Base-by-base conservation (phyloP, 1,140 invertebrate species). In the Hycleus phaleratus region DNA sequence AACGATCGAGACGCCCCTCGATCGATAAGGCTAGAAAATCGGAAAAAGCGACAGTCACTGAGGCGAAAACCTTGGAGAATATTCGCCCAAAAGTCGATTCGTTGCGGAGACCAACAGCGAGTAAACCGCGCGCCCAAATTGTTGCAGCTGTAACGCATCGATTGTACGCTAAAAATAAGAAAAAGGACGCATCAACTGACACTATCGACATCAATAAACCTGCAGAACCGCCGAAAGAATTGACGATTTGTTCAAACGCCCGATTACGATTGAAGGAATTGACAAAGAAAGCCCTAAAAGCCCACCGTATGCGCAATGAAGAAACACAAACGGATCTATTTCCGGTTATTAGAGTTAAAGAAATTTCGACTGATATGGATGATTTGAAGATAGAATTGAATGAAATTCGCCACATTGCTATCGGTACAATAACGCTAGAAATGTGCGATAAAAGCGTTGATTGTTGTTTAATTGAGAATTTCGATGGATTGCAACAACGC, bases 101-200 rank as follows among this genome's bases (percentile, higher is more conserved):
- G 6, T 54, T 54, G 9, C 59, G 63, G 45, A 67, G 60, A 52
- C 12, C 49, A 4, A n/a, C 47, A 8, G 24, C 48, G 0, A 7
- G 6, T 6, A 67, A 68, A 57, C 66, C 69, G 9, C 49, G 83
- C 64, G 79, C 83, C 4, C 81, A 85, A 69, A 85, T 85, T 44
- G 82, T 86, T 10, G 83, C 83, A 8, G 83, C 83, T 0, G 85
- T 86, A 2, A 86, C 85, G 0, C 79, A 82, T 64, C 74, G 85
- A 58, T 69, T 85, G n/a, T 86, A 85, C 66, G 80, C 78, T 59
- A 71, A 69, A 61, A 73, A 79, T 26, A 85, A 83, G 66, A 79
- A 76, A 47, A 75, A 77, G 54, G 83, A 85, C 55, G 78, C 78
- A 32, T 71, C 65, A 12, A 73, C 73, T 10, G 71, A 73, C 48